These are phyloP conservation scores for Cyprinella venusta DNA, from an alignment of 2,797 vertebrate genomes.

Conservation along the genomic window DNA sequence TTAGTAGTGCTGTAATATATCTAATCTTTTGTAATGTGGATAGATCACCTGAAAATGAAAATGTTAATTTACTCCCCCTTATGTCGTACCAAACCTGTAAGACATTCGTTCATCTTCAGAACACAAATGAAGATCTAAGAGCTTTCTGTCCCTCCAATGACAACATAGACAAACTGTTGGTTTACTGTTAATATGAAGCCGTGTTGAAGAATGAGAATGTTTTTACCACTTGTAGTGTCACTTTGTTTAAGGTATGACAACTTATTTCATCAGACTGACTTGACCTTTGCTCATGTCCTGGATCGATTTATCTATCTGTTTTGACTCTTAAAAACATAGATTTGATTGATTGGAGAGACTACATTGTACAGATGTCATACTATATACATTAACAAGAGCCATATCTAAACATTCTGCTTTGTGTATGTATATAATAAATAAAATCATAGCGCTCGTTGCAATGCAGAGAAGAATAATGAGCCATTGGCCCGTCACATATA, in stretches of 20 bases:
- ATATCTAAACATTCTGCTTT: constrained; percentile 24
- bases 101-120: no score
- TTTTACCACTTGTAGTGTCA: neutral
- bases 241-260: neutral
- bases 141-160: no score
- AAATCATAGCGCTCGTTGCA: neutral
- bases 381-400: constrained; percentile 13
- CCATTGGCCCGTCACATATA: neutral
- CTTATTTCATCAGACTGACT: neutral
- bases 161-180: neutral
- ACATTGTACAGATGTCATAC: constrained; percentile 6
- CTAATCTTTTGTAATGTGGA: no score
- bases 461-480: neutral
- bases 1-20: no score
- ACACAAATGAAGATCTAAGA: no score
- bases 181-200: neutral
- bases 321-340: constrained; percentile 13
- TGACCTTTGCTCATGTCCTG: neutral
- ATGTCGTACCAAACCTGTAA: no score
- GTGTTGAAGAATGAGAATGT: neutral
- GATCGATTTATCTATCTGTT: constrained; percentile 25
- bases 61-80: no score
- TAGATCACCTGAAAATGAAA: no score
- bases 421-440: neutral
- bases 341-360: constrained; percentile 24